Conservation (phyloP, 2,113 vertebrate genomes). For the Excalfactoria chinensis region DNA sequence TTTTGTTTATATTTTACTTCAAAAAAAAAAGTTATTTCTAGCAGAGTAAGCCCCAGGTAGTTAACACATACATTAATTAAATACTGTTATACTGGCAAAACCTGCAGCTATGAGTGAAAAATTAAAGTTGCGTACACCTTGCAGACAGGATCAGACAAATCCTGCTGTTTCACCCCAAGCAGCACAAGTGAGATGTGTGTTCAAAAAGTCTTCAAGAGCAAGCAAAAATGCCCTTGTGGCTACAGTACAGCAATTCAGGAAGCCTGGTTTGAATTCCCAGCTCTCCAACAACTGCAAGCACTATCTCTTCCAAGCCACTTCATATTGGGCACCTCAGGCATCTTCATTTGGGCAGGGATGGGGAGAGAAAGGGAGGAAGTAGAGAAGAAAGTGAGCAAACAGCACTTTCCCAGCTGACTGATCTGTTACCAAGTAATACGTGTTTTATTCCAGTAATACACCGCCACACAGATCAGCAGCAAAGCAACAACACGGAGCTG, state of each 20-base stretch:
- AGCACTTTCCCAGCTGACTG: background rate
- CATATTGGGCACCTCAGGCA: background rate
- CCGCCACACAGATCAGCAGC: background rate
- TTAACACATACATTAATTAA: conserved; percentile 10
- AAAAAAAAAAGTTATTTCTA: background rate
- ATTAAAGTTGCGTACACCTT: background rate
- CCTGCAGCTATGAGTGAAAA: background rate
- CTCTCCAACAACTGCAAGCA: background rate
- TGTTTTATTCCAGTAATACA: background rate
- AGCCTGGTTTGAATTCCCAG: conserved; percentile 11
- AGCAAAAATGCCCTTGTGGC: background rate
- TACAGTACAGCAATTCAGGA: background rate
- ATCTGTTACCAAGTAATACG: background rate
- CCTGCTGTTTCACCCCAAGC: background rate
- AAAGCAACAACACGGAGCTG: background rate
- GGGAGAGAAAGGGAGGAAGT: background rate
- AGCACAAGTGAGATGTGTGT: background rate
- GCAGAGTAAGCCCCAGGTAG: background rate
- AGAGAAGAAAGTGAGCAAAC: background rate
- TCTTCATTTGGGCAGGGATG: background rate
- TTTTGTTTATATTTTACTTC: conserved; percentile 19
- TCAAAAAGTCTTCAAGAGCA: background rate
- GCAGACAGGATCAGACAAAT: conserved; percentile 13
- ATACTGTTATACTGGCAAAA: background rate
- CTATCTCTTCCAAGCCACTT: background rate